Evolutionary conservation across 2,797 vertebrate genomes (phyloP), one percentile per base, ranked within the genome.

Genomic region (Lutjanus campechanus): DNA sequence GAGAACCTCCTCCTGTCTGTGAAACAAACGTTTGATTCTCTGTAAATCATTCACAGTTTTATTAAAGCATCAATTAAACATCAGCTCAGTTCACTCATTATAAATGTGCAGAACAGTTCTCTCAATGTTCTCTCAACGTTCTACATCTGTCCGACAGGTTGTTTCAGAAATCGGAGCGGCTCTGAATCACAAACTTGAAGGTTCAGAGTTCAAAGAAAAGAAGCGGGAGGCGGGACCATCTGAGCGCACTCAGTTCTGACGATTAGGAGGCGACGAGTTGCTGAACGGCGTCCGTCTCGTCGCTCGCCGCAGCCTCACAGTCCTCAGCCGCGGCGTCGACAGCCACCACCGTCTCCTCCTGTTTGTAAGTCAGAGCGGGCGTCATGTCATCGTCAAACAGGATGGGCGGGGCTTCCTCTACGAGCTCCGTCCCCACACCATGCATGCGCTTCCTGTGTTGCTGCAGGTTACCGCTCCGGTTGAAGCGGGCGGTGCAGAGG

Each of bases 401-500:
- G n/a, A 89, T 49, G 61, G 83, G 83, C 7, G 81, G 63, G 40
- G 29, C 76, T 1, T 88, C 89, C 2, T 82, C 77, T 0, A 16
- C 7, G 0, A 40, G 7, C 0, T 0, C 44, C 11, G 2, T 9
- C 16, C 69, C 82, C n/a, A 84, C 40, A 0, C 85, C 88, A 0
- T 94, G 93, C 88, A 94, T 88, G 36, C 93, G 93, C 41, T 43
- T 77, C 46, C 22, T 75, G 83, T 94, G 93, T 79, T 94, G 92
- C 77, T 91, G 88, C 83, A 94, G 82, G 90, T 94, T 94, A 0
- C 93, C 92, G 0, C 50, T 55, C 64, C 93, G 92, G 74, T 91
- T 93, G 76, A 93, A 94, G 63, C 78, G 69, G 0, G 90, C 90
- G 0, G 65, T 0, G 78, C 92, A 94, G 25, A 91, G 82, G 41